These are phyloP conservation scores for Aleadryas rufinucha DNA, from an alignment of 2,113 vertebrate species.

Conservation along the genomic window DNA sequence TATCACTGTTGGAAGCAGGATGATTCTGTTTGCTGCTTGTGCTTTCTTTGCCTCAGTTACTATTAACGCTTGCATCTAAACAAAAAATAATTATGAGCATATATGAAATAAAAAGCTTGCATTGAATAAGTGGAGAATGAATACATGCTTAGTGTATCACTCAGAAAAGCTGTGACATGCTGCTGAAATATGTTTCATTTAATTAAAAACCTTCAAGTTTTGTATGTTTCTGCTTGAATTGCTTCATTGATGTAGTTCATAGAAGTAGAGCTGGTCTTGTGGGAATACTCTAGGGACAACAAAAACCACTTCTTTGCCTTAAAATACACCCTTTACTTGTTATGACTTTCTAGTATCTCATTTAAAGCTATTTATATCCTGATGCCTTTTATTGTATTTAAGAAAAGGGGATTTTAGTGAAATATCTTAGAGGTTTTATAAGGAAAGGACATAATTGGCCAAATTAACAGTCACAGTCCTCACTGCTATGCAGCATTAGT, in stretches of 20 bases:
- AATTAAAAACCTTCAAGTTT: not conserved
- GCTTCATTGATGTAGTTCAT: not conserved
- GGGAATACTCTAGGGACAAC: not conserved
- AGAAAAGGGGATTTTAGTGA: not conserved
- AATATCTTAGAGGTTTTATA: not conserved
- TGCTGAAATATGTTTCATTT: not conserved
- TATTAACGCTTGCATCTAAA: not conserved
- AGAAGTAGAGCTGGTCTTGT: not conserved
- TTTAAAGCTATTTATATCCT: not conserved
- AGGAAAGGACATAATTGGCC: not conserved
- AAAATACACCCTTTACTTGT: not conserved
- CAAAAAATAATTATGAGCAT: not conserved
- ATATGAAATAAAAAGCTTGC: not conserved
- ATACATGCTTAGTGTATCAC: not conserved
- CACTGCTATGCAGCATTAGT: not conserved
- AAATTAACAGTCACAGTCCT: not conserved
- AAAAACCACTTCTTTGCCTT: not conserved
- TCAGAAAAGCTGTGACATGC: not conserved
- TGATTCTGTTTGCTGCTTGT: not conserved
- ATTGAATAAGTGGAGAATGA: not conserved
- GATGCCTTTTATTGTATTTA: not conserved
- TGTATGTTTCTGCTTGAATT: not conserved
- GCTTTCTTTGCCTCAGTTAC: not conserved
- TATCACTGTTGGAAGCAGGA: not conserved
- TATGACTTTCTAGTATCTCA: not conserved